Conservation (phyloP, 2,113 vertebrate genomes). For the Cyanoramphus novaezelandiae region DNA sequence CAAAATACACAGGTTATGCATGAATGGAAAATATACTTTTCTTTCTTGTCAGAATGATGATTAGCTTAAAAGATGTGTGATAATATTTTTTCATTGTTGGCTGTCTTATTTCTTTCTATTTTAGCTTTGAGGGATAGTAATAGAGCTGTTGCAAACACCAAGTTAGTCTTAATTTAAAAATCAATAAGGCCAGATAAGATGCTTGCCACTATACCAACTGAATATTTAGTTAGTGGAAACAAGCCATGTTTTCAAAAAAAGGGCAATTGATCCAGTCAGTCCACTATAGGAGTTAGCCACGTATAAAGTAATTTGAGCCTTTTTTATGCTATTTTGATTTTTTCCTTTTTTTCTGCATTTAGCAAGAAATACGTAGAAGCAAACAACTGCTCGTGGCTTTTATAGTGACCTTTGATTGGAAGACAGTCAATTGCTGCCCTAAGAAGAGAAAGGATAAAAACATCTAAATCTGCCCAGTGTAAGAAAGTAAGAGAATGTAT, state of each 20-base stretch:
- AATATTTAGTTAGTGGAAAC: neutral
- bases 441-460: neutral
- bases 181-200: neutral
- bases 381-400: neutral
- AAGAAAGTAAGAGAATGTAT: neutral
- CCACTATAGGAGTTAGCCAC: neutral
- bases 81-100: neutral
- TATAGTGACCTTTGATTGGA: slow-evolving; percentile 6
- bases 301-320: neutral
- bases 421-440: neutral
- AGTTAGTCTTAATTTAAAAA: slow-evolving; percentile 5
- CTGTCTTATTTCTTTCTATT: neutral
- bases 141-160: neutral
- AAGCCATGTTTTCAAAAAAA: neutral
- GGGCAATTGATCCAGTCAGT: neutral
- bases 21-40: neutral
- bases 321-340: neutral
- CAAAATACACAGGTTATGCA: neutral
- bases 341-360: neutral
- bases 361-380: neutral
- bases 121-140: neutral
- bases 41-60: neutral
- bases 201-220: neutral
- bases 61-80: neutral
- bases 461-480: neutral